Percentiles rank a stretch among this genome's conserved stretches.
Evolutionary conservation across 2,113 vertebrate genomes (phyloP).

Genomic region (Thalassoma bifasciatum): DNA sequence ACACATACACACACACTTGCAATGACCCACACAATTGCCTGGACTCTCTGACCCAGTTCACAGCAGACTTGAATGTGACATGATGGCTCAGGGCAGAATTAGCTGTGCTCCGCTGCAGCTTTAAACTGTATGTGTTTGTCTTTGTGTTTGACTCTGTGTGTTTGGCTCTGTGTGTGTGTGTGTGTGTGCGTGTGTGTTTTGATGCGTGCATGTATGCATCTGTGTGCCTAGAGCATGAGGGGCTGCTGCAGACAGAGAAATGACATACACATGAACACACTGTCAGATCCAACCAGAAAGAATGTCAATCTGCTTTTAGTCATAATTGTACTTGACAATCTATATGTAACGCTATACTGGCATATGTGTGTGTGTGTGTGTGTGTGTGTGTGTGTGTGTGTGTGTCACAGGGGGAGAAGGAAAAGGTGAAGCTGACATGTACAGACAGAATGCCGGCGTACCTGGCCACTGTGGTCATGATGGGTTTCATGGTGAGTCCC

Average conservation of each 20-base stretch:
- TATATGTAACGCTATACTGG: neutral
- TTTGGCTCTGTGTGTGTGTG: neutral
- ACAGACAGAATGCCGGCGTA: conserved; percentile 94
- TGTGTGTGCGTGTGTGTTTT: conserved; percentile 7
- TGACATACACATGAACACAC: neutral
- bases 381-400: conserved; percentile 7
- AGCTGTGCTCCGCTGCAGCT: conserved; percentile 43
- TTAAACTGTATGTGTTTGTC: neutral
- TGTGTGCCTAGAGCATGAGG: neutral
- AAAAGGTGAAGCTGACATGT: conserved; percentile 95
- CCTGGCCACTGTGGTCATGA: conserved; percentile 87
- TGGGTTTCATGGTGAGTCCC: conserved; percentile 92
- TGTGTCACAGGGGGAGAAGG: conserved; percentile 84
- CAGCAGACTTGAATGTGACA: conserved; percentile 37
- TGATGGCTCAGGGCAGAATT: conserved; percentile 25
- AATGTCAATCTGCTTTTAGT: neutral
- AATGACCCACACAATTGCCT: neutral
- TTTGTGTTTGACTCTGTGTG: neutral
- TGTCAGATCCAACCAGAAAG: neutral
- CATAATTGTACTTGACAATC: neutral
- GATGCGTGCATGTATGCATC: conserved; percentile 13
- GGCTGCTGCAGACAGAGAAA: conserved; percentile 3
- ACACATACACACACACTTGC: neutral
- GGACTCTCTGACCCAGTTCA: conserved; percentile 52
- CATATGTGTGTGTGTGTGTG: neutral